Conservation (phyloP, 2,113 vertebrate genomes). For the Cololabis saira region DNA sequence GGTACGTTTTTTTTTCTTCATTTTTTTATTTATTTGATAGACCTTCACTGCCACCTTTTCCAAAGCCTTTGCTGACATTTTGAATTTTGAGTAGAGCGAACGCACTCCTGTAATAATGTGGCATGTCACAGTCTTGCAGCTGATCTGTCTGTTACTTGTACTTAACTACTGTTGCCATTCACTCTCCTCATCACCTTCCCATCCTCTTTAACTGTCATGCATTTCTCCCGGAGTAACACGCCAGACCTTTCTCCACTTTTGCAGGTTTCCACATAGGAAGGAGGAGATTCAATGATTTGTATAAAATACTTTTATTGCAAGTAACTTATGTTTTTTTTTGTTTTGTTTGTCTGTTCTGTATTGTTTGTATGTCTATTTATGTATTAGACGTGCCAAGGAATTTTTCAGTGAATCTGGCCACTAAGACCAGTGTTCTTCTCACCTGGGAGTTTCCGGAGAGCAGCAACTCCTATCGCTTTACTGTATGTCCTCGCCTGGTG, state of each 20-base stretch:
- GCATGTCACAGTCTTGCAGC: slow-evolving; percentile 73
- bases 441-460: slow-evolving; percentile 98
- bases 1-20: slow-evolving; percentile 62
- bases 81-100: slow-evolving; percentile 55
- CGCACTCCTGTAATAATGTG: slow-evolving; percentile 65
- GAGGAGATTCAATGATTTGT: not conserved
- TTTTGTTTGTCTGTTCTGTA: slow-evolving; percentile 14
- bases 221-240: slow-evolving; percentile 38
- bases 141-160: slow-evolving; percentile 53
- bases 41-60: slow-evolving; percentile 64
- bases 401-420: slow-evolving; percentile 97
- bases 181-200: slow-evolving; percentile 73
- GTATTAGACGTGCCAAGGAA: slow-evolving; percentile 94
- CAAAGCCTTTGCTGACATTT: slow-evolving; percentile 64
- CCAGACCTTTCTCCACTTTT: slow-evolving; percentile 39
- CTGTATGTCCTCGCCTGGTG: slow-evolving; percentile 77
- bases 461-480: slow-evolving; percentile 90
- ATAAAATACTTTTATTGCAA: not conserved
- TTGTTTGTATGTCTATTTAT: slow-evolving; percentile 41
- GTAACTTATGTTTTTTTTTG: slow-evolving; percentile 31
- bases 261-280: slow-evolving; percentile 41
- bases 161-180: slow-evolving; percentile 57
- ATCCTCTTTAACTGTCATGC: slow-evolving; percentile 64
- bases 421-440: slow-evolving; percentile 93
- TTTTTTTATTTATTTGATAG: slow-evolving; percentile 57